phyloP scores from a whole-genome alignment of 2,888 invertebrate genomes.

The Andrena chrysosceles region DNA sequence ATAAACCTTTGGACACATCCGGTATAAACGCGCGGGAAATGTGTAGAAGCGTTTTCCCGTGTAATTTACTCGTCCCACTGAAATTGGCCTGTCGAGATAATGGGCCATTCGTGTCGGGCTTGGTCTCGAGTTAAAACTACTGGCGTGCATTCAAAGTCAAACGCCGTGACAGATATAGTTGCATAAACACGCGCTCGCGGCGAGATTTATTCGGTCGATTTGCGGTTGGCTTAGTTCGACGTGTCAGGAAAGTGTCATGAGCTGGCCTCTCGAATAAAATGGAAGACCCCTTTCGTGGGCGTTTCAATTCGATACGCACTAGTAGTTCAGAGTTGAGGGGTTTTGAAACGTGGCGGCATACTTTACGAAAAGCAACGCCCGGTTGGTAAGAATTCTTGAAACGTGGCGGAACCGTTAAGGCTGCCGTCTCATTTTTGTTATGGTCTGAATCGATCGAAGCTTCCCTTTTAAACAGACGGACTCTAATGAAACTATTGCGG shows the following conservation, averaged over 20 bases:
- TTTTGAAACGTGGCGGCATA: not conserved
- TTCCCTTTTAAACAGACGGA: too few species aligned
- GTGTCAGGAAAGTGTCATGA: not conserved
- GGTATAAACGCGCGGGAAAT: not conserved
- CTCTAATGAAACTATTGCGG: too few species aligned
- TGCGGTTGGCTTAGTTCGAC: not conserved
- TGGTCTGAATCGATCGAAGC: too few species aligned
- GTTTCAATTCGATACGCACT: not conserved
- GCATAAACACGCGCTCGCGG: not conserved
- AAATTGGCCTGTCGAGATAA: conserved; percentile 36
- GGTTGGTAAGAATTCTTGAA: too few species aligned
- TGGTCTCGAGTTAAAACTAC: conserved; percentile 30
- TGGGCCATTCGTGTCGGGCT: conserved; percentile 19
- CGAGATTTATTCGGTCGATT: conserved; percentile 21
- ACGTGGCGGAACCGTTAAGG: too few species aligned
- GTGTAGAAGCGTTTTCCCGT: conserved; percentile 16
- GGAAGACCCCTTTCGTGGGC: too few species aligned
- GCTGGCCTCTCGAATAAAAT: not conserved
- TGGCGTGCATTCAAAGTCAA: conserved; percentile 34
- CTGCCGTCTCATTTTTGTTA: too few species aligned
- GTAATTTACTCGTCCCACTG: conserved; percentile 34
- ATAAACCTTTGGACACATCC: conserved; percentile 7
- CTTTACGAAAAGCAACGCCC: not conserved
- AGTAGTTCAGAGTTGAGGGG: not conserved
- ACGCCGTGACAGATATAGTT: conserved; percentile 22